Evolutionary conservation across 2,113 vertebrate species (phyloP).

Genomic region (Xerus inauris): DNA sequence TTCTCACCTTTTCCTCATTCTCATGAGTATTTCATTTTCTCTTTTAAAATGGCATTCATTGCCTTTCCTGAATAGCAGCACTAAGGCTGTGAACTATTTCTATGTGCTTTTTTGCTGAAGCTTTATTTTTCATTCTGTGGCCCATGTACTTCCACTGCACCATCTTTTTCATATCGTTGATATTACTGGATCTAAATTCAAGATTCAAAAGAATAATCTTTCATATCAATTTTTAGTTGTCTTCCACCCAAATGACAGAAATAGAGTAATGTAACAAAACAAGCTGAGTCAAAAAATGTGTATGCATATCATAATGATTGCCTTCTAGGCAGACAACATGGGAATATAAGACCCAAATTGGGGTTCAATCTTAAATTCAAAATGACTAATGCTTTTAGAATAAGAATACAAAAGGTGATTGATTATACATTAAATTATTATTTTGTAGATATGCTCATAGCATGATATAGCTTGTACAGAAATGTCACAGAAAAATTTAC

Average conservation of each 20-base stretch:
- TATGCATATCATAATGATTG: background rate
- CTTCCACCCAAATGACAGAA: background rate
- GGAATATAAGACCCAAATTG: background rate
- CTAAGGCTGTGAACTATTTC: background rate
- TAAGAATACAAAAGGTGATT: background rate
- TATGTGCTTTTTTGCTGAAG: background rate
- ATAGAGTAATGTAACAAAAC: background rate
- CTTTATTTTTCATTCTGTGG: background rate
- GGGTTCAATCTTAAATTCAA: background rate
- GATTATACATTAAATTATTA: background rate
- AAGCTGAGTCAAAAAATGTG: background rate
- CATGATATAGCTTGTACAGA: background rate
- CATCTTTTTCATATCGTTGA: background rate
- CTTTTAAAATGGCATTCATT: fast-evolving
- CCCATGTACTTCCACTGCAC: too few species aligned
- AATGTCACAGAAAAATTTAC: background rate
- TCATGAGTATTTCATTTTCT: background rate
- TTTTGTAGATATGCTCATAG: background rate
- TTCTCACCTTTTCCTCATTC: background rate
- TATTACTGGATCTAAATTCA: background rate
- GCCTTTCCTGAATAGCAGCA: background rate
- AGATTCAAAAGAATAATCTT: background rate
- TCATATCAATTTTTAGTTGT: background rate
- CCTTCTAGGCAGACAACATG: background rate
- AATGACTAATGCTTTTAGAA: background rate